Base-by-base conservation (phyloP, 1,140 invertebrate genomes). In the Streblospio benedicti region DNA sequence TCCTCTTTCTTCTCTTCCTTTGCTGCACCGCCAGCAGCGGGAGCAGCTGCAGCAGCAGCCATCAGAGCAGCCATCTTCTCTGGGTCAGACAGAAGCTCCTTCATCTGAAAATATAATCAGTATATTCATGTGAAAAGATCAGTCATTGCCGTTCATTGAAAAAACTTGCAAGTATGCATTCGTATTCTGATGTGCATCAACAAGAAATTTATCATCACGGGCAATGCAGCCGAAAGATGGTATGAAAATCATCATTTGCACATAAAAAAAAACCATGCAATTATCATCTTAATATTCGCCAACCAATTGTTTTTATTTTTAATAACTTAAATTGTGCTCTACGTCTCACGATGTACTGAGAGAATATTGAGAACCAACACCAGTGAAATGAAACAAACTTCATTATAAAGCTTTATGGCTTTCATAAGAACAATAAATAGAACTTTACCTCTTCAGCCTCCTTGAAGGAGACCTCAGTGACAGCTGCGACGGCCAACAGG, bases 401-500 rank as follows among this genome's bases (percentile, higher is more conserved):
- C n/a, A n/a, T n/a, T n/a, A n/a, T n/a, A n/a, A n/a, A n/a, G n/a
- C n/a, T n/a, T n/a, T n/a, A n/a, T n/a, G n/a, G n/a, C n/a, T n/a
- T n/a, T n/a, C n/a, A n/a, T n/a, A n/a, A n/a, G n/a, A n/a, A n/a
- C n/a, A n/a, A n/a, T n/a, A n/a, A n/a, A n/a, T n/a, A n/a, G n/a
- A n/a, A n/a, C n/a, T 62, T 67, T 77, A 98, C 88, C 73, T 87
- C 93, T 54, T 86, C 82, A 49, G 95, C 96, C 80, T 97, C 88
- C 73, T 90, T 85, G 82, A 99, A 99, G 63, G 89, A 87, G 62
- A 97, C 85, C 45, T 99, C 93, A 61, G 96, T 97, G 67, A 86
- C 90, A 53, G 92, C 91, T 73, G 95, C 94, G 75, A 99, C 82
- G 64, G 95, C 93, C 81, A 99, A 83, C 68, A 99, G 80, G 79